These are phyloP conservation scores for Piaya cayana DNA, from an alignment of 2,113 vertebrate species.

Conservation along the genomic window DNA sequence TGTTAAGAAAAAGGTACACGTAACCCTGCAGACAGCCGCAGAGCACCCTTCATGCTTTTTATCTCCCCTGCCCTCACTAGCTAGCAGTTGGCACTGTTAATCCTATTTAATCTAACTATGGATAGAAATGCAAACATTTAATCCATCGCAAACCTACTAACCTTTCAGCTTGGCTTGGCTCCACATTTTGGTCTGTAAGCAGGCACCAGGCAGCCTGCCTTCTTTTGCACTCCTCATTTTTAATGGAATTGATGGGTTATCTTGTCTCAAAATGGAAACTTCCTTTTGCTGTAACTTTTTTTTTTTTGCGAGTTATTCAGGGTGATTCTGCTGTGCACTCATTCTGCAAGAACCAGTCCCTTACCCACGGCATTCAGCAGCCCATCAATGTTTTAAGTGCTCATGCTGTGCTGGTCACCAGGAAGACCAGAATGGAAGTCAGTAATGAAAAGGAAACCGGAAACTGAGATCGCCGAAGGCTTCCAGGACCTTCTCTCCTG, in stretches of 20 bases:
- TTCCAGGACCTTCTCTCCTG: background rate
- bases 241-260: background rate
- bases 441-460: background rate
- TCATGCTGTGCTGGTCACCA: background rate
- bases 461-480: background rate
- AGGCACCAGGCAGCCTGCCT: background rate
- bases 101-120: background rate
- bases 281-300: background rate
- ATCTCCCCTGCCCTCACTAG: background rate
- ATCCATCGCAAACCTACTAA: background rate
- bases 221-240: background rate
- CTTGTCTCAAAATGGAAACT: background rate
- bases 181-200: background rate
- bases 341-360: background rate
- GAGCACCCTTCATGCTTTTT: background rate
- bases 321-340: background rate
- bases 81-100: background rate
- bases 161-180: background rate
- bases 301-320: background rate
- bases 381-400: background rate
- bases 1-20: background rate
- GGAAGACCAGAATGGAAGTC: background rate
- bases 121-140: slow-evolving; percentile 15
- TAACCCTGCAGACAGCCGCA: background rate
- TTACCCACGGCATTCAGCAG: fast-evolving